Evolutionary conservation across 2,797 vertebrate genomes (phyloP).

Genomic region (Denticeps clupeoides): DNA sequence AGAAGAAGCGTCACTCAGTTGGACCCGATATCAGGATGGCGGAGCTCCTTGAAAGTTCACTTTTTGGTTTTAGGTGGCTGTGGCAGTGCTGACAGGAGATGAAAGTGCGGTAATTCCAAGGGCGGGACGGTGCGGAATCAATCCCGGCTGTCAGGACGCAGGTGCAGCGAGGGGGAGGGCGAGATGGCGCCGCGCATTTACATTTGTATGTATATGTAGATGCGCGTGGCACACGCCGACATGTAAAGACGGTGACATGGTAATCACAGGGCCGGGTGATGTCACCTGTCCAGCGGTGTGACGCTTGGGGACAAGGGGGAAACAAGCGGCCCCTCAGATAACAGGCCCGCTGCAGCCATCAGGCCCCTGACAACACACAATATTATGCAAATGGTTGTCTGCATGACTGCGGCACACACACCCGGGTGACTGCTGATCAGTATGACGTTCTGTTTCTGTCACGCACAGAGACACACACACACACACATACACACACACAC

Average conservation of each 20-base stretch:
- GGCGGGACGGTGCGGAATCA: slow-evolving; percentile 49
- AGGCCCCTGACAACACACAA: slow-evolving; percentile 58
- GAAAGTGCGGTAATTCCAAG: neutral
- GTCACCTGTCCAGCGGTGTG: slow-evolving; percentile 49
- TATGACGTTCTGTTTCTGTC: slow-evolving; percentile 15
- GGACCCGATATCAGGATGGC: slow-evolving; percentile 2
- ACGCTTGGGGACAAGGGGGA: slow-evolving; percentile 1
- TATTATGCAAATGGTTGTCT: slow-evolving; percentile 59
- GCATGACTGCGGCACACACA: slow-evolving; percentile 36
- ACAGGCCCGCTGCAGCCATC: slow-evolving; percentile 46
- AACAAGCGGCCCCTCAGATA: slow-evolving; percentile 41
- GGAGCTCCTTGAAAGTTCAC: slow-evolving; percentile 17
- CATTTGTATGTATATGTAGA: slow-evolving; percentile 59
- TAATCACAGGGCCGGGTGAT: slow-evolving; percentile 63
- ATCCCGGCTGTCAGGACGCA: slow-evolving; percentile 51
- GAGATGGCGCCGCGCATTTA: slow-evolving; percentile 45
- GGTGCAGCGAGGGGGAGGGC: slow-evolving; percentile 24
- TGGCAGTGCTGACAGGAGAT: neutral
- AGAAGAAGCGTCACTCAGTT: slow-evolving; percentile 15
- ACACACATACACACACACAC: no score
- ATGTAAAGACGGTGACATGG: slow-evolving; percentile 63
- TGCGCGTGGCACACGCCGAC: slow-evolving; percentile 41
- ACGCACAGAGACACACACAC: no score
- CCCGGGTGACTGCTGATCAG: no score
- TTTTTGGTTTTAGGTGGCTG: slow-evolving; percentile 2